A percentile compares a stretch with the other conserved stretches of the same genome.
phyloP scores from a whole-genome alignment of 2,797 vertebrate genomes.

The Iguana delicatissima region DNA sequence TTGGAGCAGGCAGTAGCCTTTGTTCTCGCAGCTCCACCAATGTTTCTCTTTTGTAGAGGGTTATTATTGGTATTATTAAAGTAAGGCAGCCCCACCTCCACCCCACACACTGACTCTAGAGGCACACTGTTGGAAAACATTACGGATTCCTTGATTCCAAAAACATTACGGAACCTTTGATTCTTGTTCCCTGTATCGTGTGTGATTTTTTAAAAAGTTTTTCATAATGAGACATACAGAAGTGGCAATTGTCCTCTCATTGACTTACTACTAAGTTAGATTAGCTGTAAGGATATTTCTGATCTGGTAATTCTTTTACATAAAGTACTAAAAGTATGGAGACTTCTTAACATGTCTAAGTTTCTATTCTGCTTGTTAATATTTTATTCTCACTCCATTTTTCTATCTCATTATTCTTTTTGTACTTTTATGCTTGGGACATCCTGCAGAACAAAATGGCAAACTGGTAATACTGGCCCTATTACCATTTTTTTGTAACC shows the following conservation, averaged over 20 bases:
- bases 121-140: neutral
- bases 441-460: neutral
- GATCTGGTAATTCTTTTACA: neutral
- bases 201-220: slow-evolving; percentile 3
- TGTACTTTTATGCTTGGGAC: neutral
- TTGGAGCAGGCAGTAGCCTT: slow-evolving; percentile 23
- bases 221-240: neutral
- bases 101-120: neutral
- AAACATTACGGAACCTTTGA: slow-evolving; percentile 5
- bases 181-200: neutral
- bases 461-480: neutral
- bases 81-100: neutral
- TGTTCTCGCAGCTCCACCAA: neutral
- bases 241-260: neutral
- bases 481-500: neutral
- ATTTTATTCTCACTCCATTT: neutral
- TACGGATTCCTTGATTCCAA: neutral
- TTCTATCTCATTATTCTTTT: neutral
- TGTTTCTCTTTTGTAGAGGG: slow-evolving; percentile 15
- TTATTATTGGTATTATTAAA: slow-evolving; percentile 34
- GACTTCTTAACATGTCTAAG: neutral
- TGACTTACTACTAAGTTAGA: neutral
- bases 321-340: neutral
- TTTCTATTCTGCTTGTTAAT: neutral
- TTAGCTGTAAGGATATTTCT: slow-evolving; percentile 1